Conservation (phyloP, 2,797 vertebrate species). For the Ceyx erithaca region DNA sequence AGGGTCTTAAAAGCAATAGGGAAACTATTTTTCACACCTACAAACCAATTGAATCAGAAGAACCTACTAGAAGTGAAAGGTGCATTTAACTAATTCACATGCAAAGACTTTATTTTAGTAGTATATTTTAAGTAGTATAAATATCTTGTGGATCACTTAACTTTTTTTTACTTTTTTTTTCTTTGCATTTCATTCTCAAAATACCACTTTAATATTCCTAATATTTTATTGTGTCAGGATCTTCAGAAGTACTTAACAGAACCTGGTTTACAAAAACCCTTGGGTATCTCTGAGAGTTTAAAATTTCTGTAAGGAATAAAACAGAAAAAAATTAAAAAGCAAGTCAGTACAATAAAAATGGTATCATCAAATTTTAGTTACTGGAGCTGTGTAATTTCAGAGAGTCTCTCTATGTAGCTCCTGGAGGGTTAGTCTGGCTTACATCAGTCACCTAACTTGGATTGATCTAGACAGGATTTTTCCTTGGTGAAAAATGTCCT, state of each 20-base stretch:
- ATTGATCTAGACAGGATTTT: background rate
- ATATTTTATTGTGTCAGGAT: background rate
- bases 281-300: background rate
- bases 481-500: background rate
- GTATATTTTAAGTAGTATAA: background rate
- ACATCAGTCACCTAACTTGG: background rate
- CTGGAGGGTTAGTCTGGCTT: background rate
- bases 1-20: conserved; percentile 45
- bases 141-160: background rate
- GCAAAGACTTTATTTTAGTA: background rate
- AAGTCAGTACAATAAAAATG: background rate
- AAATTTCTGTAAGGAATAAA: background rate
- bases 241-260: background rate
- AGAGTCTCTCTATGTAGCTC: background rate
- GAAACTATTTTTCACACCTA: conserved; percentile 46
- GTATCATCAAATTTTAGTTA: background rate
- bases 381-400: background rate
- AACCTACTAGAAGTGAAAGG: background rate
- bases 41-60: background rate
- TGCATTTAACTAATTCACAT: background rate
- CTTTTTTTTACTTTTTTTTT: background rate
- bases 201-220: background rate
- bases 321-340: background rate
- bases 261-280: background rate
- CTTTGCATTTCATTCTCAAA: background rate